Evolutionary conservation across 1,140 invertebrate species (phyloP).

Genomic region (Hycleus cichorii): DNA sequence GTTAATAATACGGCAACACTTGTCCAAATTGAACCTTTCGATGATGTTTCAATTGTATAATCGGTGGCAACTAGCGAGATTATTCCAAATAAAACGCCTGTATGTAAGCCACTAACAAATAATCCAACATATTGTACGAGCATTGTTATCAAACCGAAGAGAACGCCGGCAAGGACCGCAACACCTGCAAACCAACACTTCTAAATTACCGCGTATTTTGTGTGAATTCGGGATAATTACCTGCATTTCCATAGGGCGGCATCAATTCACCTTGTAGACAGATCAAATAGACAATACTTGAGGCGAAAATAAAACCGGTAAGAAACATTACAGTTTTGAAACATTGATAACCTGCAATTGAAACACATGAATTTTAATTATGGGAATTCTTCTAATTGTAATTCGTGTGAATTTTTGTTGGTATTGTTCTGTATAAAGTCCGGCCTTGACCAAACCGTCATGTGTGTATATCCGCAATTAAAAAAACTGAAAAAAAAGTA

Average conservation of each 20-base stretch:
- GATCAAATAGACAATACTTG: constrained; percentile 70
- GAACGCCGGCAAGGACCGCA: constrained; percentile 62
- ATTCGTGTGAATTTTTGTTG: background rate
- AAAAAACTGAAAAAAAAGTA: no score
- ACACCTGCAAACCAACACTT: constrained; percentile 46
- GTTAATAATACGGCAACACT: constrained; percentile 60
- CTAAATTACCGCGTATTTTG: background rate
- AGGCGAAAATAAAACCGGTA: constrained; percentile 79
- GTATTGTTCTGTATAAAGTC: background rate
- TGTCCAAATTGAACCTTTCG: constrained; percentile 53
- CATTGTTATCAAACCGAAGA: constrained; percentile 75
- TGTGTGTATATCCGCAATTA: background rate
- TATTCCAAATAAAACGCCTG: constrained; percentile 59
- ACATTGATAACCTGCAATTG: constrained; percentile 71
- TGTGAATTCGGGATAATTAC: constrained; percentile 35
- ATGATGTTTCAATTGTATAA: constrained; percentile 46
- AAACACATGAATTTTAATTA: background rate
- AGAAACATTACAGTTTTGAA: constrained; percentile 87
- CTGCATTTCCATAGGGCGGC: constrained; percentile 65
- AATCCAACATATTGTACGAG: constrained; percentile 76
- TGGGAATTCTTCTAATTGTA: background rate
- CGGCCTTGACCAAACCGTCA: constrained; percentile 6
- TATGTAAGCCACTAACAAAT: constrained; percentile 76
- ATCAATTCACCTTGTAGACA: constrained; percentile 68
- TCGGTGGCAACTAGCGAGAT: constrained; percentile 51